Conservation (phyloP, 1,140 invertebrate genomes). For the Thalassaphorura encarpata region DNA sequence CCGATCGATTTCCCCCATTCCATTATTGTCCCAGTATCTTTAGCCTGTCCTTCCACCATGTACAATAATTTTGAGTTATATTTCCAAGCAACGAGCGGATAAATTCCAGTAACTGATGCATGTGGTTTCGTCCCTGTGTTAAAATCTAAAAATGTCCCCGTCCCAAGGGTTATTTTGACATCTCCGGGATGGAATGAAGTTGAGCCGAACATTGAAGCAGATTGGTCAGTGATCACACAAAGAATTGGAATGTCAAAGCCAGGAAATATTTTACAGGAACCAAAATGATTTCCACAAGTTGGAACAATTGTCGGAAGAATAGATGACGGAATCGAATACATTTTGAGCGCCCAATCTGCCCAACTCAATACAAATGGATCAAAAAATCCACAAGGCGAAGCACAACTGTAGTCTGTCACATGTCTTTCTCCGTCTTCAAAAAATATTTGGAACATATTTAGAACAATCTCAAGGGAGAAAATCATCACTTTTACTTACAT, state of each 20-base stretch:
- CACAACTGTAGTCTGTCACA: conserved; percentile 76
- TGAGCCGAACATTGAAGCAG: conserved; percentile 84
- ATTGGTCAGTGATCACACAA: conserved; percentile 46
- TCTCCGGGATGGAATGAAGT: conserved; percentile 71
- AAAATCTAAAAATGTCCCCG: conserved; percentile 83
- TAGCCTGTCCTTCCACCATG: conserved; percentile 70
- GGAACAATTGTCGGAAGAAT: conserved; percentile 74
- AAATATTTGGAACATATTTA: neutral
- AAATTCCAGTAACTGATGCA: conserved; percentile 63
- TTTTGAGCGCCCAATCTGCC: conserved; percentile 56
- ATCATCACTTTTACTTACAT: neutral
- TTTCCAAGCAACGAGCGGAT: conserved; percentile 77
- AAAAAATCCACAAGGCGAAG: conserved; percentile 81
- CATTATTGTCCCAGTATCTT: conserved; percentile 78
- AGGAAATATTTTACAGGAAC: conserved; percentile 25
- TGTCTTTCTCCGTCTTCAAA: conserved; percentile 47
- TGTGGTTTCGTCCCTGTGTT: conserved; percentile 69
- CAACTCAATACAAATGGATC: conserved; percentile 82
- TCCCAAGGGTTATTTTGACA: conserved; percentile 87
- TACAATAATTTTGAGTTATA: conserved; percentile 52
- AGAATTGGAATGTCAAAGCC: conserved; percentile 26
- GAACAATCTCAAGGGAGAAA: neutral
- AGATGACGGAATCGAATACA: conserved; percentile 54
- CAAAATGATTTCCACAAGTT: conserved; percentile 50
- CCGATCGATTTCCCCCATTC: conserved; percentile 72